Evolutionary conservation across 2,113 vertebrate species (phyloP).

Genomic region (Lepidothrix coronata): DNA sequence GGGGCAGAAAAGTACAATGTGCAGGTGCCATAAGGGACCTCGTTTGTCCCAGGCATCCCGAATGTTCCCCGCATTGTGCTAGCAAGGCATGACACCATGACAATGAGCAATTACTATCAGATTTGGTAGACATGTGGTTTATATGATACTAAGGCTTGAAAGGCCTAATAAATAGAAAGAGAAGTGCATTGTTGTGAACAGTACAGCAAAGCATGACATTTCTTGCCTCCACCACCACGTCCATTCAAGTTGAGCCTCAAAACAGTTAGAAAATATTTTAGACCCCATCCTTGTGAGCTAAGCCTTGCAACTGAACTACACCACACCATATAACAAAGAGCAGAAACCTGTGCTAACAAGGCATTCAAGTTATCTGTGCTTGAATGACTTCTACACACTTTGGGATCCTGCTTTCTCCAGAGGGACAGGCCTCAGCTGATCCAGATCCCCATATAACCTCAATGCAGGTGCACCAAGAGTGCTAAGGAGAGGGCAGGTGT

Average conservation of each 20-base stretch:
- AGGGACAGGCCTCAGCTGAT: background rate
- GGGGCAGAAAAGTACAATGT: background rate
- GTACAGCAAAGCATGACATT: background rate
- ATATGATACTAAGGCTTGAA: background rate
- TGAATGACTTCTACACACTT: background rate
- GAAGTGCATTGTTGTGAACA: rapidly evolving
- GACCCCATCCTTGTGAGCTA: background rate
- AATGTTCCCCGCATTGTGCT: background rate
- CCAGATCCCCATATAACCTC: background rate
- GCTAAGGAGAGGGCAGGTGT: background rate
- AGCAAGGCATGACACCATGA: background rate
- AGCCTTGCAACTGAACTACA: background rate
- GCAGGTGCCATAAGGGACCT: background rate
- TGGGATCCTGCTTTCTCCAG: background rate
- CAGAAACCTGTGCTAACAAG: background rate
- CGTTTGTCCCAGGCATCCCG: rapidly evolving
- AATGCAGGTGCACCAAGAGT: rapidly evolving
- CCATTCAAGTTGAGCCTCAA: background rate
- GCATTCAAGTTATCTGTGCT: background rate
- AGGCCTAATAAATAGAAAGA: background rate
- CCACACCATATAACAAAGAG: background rate
- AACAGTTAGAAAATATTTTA: rapidly evolving
- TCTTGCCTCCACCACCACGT: background rate
- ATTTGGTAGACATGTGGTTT: background rate
- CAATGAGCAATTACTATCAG: background rate